Base-by-base conservation (phyloP, 2,888 invertebrate genomes). In the Drosophila austrosaltans region DNA sequence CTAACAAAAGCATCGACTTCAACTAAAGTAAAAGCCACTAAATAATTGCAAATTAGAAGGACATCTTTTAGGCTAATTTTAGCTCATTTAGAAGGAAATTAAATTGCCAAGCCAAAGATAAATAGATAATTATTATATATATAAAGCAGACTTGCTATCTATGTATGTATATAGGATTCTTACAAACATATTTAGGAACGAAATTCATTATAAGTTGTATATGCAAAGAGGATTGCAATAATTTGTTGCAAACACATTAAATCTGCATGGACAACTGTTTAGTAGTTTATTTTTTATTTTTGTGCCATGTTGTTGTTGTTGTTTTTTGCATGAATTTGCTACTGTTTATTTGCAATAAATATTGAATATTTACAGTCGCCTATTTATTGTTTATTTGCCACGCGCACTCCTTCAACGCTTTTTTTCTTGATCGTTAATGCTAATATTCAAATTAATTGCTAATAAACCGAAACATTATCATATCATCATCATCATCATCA, bases 391-490 rank as follows among this genome's bases (percentile, higher is more conserved):
- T 87, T 78, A 87, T 72, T 73, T 66, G 81, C 87, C 87, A 86
- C 81, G 54, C 66, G 79, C 62, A 42, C 56, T 71, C 63, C 66
- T 56, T 66, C 64, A 77, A 16, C 16, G 22, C 3, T 82, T 70
- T 72, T 78, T 69, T 77, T 86, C 68, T 76, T 36, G 67, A 62
- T 67, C 63, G 73, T 74, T 77, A 74, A 72, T 79, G 78, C 66
- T 76, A 82, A 76, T 82, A 84, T 81, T 75, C 74, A 87, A 84
- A 89, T 84, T 87, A 84, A 87, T 84, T 89, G 76, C 71, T 75
- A 79, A 79, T 84, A 87, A 87, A 89, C 79, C 69, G 68, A 61
- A 83, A 54, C 54, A 54, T 48, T 48, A 48, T 48, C 48, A 48
- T 48, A 48, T 48, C 22, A 48, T 48, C 44, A 30, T 30, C 39